Base-by-base conservation (phyloP, 2,113 vertebrate genomes). In the Chaetorhynchus papuensis region DNA sequence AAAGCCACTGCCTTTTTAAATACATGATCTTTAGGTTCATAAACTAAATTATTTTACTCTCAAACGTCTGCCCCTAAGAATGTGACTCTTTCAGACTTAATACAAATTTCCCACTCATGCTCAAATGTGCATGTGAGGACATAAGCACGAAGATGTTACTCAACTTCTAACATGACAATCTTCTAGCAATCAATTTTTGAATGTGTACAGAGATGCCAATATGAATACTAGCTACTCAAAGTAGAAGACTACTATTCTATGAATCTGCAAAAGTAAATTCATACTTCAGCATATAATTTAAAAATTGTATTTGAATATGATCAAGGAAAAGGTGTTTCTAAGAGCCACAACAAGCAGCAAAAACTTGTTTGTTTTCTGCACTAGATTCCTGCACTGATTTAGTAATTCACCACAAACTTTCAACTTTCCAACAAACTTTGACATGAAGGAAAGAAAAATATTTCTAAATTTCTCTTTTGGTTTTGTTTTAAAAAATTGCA, bases 31-130 rank as follows among this genome's bases (percentile, higher is more conserved):
- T 77, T n/a, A 77, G 7, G 9, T 80, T 77, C 21, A 54, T 31
- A 47, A 83, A 14, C 12, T 21, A 27, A 75, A 47, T 21, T 71
- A 60, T 61, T 91, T 80, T 53, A 49, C 24, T 65, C 13, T 80
- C 8, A 44, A 63, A 66, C 1, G 2, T 19, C 22, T 41, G 3
- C 28, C 0, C 0, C 42, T 57, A 74, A 56, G 15, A 89, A 61
- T 7, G 6, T 13, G 10, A 27, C 16, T 66, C 26, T 35, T 53
- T 74, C 47, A 35, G 21, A 81, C 7, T 74, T 45, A 6, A 39
- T 22, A 33, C 6, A 78, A n/a, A 45, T 47, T 77, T 92, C 47
- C 42, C 11, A 50, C 12, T 47, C 13, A 19, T 33, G 18, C 18
- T 81, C 28, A 69, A 50, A 81, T 15, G 9, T 39, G 28, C 18